Evolutionary conservation across 2,888 invertebrate species (phyloP), one percentile per base, ranked within the genome.

Genomic region (Lymantria dispar): DNA sequence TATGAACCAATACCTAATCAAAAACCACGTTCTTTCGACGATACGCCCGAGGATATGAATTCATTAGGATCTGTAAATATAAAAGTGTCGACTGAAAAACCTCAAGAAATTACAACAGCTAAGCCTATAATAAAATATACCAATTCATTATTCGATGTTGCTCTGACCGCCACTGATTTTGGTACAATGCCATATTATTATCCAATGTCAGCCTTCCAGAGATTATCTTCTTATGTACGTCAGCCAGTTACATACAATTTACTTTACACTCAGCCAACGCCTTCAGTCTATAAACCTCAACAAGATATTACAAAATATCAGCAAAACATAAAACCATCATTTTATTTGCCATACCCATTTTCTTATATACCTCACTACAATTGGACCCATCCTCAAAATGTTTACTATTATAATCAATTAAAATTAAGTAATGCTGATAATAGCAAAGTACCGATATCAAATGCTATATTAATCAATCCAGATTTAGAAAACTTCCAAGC

Each of bases 151-250:
- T 80, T 76, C n/a, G 69, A 62, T 14, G 73, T 72, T 9, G 48
- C 67, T 1, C 43, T 77, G 10, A 52, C 56, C 0, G 62, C 53
- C 0, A 72, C 64, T 31, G 78, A 83, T 47, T 75, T 78, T 39
- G 60, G 67, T 8, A 79, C 72, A 56, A 14, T 81, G 7, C 83
- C 85, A 0, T 86, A 84, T 65, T 80, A 81, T 50, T 83, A 83
- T 46, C 78, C 83, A 1, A 57, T 81, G 12, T 76, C 85, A 2
- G 59, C 58, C 33, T 81, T 83, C 38, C 83, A 87, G 60, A 75
- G 78, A 47, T 45, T 62, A 14, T 60, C 77, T 2, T 81, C 86
- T 0, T 87, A 87, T 47, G 46, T 65, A 0, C 73, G 80, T 57
- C 62, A 65, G 5, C 14, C 52, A 15, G 31, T 15, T 12, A 13